These are phyloP conservation scores for Trachops cirrhosus DNA, from an alignment of 2,797 vertebrate species.

Conservation along the genomic window DNA sequence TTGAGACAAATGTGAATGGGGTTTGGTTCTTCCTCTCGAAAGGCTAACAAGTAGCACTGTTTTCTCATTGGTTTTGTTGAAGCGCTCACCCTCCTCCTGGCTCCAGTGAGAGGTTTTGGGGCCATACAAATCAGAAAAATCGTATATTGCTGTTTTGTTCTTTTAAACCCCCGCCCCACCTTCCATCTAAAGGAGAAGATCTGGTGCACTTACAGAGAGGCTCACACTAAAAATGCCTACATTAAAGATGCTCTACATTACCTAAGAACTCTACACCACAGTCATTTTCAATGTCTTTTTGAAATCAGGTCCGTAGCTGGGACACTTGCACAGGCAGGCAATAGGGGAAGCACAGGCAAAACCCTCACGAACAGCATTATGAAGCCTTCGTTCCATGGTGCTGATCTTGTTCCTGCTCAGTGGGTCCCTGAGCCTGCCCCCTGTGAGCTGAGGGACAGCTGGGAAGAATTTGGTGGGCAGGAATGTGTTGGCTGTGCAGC, in stretches of 20 bases:
- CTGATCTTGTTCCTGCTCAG: fast-evolving
- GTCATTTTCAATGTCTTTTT: not conserved
- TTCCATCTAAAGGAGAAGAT: not conserved
- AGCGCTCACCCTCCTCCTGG: not conserved
- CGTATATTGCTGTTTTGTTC: not conserved
- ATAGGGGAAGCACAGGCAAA: not conserved
- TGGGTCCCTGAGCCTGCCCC: not conserved
- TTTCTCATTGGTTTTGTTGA: not conserved
- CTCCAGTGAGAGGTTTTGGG: not conserved
- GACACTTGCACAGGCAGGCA: not conserved
- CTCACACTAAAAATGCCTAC: not conserved
- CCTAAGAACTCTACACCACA: not conserved
- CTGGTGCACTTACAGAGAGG: not conserved
- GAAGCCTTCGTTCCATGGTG: fast-evolving
- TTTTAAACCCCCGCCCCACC: not conserved
- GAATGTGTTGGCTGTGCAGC: slow-evolving; percentile 28
- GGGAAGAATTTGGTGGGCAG: not conserved
- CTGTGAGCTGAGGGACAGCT: not conserved
- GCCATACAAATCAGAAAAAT: not conserved
- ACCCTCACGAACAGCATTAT: not conserved
- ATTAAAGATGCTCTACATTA: not conserved
- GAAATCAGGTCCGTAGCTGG: not conserved
- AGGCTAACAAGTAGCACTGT: not conserved
- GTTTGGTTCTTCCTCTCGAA: not conserved
- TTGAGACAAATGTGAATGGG: not conserved